These are phyloP conservation scores for Lophius americanus DNA, from an alignment of 2,797 vertebrate genomes.

Conservation along the genomic window DNA sequence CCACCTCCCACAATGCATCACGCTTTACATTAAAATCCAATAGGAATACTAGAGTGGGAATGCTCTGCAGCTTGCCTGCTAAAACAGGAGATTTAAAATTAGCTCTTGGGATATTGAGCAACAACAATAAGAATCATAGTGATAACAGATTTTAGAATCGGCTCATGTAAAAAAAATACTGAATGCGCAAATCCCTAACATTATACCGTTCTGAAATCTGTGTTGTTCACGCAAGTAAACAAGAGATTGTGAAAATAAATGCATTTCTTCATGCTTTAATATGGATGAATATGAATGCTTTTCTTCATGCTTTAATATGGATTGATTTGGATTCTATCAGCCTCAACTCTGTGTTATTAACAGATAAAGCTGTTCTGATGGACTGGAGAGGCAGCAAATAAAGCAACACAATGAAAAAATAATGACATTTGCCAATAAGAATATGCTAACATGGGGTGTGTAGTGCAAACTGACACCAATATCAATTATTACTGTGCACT, in stretches of 20 bases:
- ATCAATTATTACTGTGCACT: slow-evolving; percentile 50
- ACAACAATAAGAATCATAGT: slow-evolving; percentile 18
- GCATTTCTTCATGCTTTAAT: slow-evolving; percentile 24
- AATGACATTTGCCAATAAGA: slow-evolving; percentile 43
- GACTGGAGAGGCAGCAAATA: not conserved
- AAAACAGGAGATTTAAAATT: slow-evolving; percentile 52
- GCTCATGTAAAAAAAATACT: slow-evolving; percentile 31
- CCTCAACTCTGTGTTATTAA: slow-evolving; percentile 20
- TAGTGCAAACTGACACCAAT: slow-evolving; percentile 33
- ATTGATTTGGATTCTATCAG: slow-evolving; percentile 10
- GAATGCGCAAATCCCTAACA: not conserved
- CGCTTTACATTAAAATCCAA: slow-evolving; percentile 70
- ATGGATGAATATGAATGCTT: slow-evolving; percentile 17
- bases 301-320: slow-evolving; percentile 28
- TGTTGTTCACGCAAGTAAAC: slow-evolving; percentile 5
- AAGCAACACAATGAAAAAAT: slow-evolving; percentile 35
- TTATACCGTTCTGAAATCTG: slow-evolving; percentile 26
- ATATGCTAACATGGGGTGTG: slow-evolving; percentile 26
- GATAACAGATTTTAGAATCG: slow-evolving; percentile 21
- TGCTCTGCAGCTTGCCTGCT: slow-evolving; percentile 21
- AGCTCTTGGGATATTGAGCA: slow-evolving; percentile 36
- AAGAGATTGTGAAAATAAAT: slow-evolving; percentile 16
- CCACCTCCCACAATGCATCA: slow-evolving; percentile 76
- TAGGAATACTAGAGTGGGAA: slow-evolving; percentile 39
- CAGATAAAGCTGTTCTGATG: slow-evolving; percentile 10